These are phyloP conservation scores for Passerculus sandwichensis DNA, from an alignment of 2,797 vertebrate genomes.

Conservation along the genomic window DNA sequence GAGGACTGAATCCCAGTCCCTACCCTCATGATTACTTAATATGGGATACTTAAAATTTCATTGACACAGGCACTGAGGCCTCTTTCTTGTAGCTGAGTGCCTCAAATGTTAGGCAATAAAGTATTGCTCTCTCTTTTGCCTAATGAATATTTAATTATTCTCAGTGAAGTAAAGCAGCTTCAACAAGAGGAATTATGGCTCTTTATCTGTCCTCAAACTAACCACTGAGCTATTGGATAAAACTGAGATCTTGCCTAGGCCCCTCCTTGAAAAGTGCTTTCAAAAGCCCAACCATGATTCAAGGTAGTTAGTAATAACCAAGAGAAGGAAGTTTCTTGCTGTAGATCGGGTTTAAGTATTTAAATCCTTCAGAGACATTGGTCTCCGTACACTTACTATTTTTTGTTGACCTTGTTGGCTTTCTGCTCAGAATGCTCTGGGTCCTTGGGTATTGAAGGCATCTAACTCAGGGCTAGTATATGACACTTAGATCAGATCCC, in stretches of 20 bases:
- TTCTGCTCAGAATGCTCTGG: neutral
- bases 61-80: neutral
- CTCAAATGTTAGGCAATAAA: constrained; percentile 11
- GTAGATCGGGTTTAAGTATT: neutral
- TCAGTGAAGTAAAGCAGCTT: constrained; percentile 29
- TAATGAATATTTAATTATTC: constrained; percentile 59
- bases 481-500: too few relatives aligned
- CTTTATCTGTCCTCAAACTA: constrained; percentile 18
- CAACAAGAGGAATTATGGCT: constrained; percentile 12
- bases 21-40: constrained; percentile 64
- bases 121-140: constrained; percentile 32
- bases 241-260: neutral
- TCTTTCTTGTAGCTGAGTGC: constrained; percentile 30
- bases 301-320: neutral
- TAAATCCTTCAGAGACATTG: neutral
- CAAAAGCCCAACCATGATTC: neutral
- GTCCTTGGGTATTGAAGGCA: neutral
- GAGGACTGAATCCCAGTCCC: constrained; percentile 6
- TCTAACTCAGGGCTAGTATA: neutral
- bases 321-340: neutral
- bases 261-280: neutral
- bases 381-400: neutral
- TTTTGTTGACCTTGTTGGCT: neutral
- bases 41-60: constrained; percentile 62
- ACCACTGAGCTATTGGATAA: neutral